Evolutionary conservation across 2,888 invertebrate genomes (phyloP).

Genomic region (Diloba caeruleocephala): DNA sequence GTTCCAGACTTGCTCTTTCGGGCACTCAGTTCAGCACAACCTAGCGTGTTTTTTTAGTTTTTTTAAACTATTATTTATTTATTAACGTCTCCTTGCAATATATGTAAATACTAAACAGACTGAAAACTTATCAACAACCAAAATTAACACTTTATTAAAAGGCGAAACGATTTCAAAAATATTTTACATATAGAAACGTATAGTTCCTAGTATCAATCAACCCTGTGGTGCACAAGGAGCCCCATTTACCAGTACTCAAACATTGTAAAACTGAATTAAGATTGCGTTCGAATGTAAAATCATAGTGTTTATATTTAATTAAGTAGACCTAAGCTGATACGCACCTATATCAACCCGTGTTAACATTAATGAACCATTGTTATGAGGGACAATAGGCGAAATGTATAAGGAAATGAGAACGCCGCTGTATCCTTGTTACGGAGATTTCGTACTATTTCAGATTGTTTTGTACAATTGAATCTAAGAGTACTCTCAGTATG

Average conservation of each 20-base stretch:
- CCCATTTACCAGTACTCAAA: not conserved
- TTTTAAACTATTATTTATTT: too few relatives aligned
- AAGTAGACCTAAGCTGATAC: constrained; percentile 16
- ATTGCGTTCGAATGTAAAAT: constrained; percentile 24
- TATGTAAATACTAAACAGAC: too few relatives aligned
- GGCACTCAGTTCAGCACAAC: too few relatives aligned
- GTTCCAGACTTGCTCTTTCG: too few relatives aligned
- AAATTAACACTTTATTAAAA: too few relatives aligned
- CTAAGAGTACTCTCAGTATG: constrained; percentile 12
- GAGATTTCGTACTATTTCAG: constrained; percentile 33
- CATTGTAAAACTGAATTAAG: not conserved
- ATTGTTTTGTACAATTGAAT: constrained; percentile 29
- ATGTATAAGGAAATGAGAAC: constrained; percentile 62
- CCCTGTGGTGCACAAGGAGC: too few relatives aligned
- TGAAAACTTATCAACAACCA: too few relatives aligned
- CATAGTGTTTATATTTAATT: constrained; percentile 39
- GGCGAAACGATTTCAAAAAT: too few relatives aligned
- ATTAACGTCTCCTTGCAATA: too few relatives aligned
- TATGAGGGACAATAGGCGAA: constrained; percentile 62
- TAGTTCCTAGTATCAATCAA: too few relatives aligned
- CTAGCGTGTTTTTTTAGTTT: too few relatives aligned
- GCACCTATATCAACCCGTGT: constrained; percentile 37
- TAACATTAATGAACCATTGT: constrained; percentile 73
- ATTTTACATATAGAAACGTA: too few relatives aligned
- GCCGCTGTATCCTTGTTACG: constrained; percentile 49